Conservation (phyloP, 2,888 invertebrate genomes). For the Xylota segnis region DNA sequence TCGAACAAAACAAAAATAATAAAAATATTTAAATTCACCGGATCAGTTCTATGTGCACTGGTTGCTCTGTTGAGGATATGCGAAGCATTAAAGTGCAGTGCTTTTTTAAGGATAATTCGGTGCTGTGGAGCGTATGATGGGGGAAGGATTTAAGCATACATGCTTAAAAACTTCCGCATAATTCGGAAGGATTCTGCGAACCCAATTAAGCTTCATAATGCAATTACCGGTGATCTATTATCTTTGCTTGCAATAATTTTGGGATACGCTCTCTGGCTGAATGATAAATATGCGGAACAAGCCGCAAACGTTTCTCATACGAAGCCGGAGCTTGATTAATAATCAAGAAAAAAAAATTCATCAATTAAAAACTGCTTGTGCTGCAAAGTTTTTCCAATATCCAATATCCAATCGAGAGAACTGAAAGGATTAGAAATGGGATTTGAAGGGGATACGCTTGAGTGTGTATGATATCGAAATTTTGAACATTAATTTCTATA, state of each 20-base stretch:
- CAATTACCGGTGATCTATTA: constrained; percentile 63
- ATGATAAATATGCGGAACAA: neutral
- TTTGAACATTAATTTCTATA: constrained; percentile 10
- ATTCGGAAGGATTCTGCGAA: constrained; percentile 9
- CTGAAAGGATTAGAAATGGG: constrained; percentile 34
- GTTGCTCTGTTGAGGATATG: neutral
- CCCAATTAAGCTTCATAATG: constrained; percentile 42
- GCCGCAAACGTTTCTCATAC: constrained; percentile 3
- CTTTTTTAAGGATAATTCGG: constrained; percentile 33
- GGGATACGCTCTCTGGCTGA: neutral
- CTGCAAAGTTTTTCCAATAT: constrained; percentile 46
- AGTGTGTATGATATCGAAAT: neutral
- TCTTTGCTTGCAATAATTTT: constrained; percentile 27
- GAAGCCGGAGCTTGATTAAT: constrained; percentile 40
- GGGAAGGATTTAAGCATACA: neutral
- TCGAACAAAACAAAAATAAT: constrained; percentile 23
- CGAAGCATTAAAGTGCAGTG: constrained; percentile 12
- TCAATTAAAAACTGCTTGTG: constrained; percentile 65
- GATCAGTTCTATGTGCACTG: constrained; percentile 10
- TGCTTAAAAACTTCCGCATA: constrained; percentile 28
- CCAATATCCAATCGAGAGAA: constrained; percentile 15
- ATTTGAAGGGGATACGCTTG: constrained; percentile 28
- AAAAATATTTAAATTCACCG: constrained; percentile 20
- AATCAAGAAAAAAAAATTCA: constrained; percentile 37
- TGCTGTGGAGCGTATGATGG: constrained; percentile 20